Evolutionary conservation across 2,888 invertebrate genomes (phyloP).

Genomic region (Oxystoma pomonae): DNA sequence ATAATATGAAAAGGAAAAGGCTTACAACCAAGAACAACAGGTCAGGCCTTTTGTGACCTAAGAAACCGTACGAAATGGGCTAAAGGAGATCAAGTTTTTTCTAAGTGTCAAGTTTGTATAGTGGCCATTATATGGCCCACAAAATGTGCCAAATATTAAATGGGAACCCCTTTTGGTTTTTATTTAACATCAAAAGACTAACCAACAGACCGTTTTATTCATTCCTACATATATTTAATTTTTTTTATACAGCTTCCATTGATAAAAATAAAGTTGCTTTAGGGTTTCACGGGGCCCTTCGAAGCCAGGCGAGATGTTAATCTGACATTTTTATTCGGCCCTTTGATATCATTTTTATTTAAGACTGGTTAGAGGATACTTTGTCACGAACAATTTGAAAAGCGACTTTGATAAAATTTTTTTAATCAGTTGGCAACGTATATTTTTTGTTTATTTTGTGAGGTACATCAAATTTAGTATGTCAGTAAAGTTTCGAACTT

Average conservation of each 20-base stretch:
- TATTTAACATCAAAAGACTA: background rate
- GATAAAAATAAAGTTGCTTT: background rate
- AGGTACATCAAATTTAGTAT: no score
- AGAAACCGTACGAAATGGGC: background rate
- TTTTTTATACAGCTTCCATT: background rate
- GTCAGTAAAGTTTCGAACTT: no score
- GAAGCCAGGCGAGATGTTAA: background rate
- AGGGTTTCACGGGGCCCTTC: background rate
- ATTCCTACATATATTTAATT: background rate
- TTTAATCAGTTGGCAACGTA: background rate
- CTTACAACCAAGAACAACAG: background rate
- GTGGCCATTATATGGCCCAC: background rate
- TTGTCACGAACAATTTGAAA: background rate
- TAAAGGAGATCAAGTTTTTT: background rate
- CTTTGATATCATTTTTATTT: slow-evolving; percentile 2
- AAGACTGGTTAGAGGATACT: background rate
- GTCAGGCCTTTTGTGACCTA: background rate
- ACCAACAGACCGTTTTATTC: background rate
- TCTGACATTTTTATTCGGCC: slow-evolving; percentile 2
- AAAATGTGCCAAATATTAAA: background rate
- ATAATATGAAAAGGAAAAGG: background rate
- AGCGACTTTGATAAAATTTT: background rate
- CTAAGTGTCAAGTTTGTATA: background rate
- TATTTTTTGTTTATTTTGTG: no score
- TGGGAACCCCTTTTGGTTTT: background rate